These are phyloP conservation scores for Tetramorium parvispinum DNA, from an alignment of 1,140 invertebrate genomes.

Conservation along the genomic window DNA sequence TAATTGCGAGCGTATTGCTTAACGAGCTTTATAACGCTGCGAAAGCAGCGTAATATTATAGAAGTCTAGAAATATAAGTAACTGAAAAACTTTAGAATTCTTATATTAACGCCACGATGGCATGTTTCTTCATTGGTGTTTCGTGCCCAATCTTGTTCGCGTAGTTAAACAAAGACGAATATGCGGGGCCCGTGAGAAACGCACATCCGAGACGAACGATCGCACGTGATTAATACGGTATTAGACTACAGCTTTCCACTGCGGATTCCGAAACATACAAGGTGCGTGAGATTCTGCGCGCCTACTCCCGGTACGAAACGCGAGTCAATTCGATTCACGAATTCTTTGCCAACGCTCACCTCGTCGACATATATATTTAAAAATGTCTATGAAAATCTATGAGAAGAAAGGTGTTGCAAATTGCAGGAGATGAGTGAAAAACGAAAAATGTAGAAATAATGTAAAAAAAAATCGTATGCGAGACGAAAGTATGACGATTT, in stretches of 20 bases:
- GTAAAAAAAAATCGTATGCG: background rate
- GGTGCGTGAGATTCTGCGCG: constrained; percentile 69
- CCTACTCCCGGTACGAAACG: constrained; percentile 85
- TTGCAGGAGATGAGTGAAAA: background rate
- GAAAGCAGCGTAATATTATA: background rate
- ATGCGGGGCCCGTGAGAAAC: constrained; percentile 1
- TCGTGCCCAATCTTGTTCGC: constrained; percentile 21
- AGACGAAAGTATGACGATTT: constrained; percentile 50
- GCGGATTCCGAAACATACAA: constrained; percentile 81
- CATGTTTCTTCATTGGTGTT: constrained; percentile 4
- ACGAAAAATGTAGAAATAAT: background rate
- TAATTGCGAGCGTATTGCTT: background rate
- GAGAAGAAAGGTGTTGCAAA: background rate
- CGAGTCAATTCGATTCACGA: constrained; percentile 84
- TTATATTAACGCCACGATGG: constrained; percentile 5
- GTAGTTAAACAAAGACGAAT: background rate
- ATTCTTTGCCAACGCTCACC: constrained; percentile 66
- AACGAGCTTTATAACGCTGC: background rate
- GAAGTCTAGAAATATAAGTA: background rate
- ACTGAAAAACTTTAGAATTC: background rate
- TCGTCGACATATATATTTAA: constrained; percentile 28
- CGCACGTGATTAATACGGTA: background rate
- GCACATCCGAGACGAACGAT: constrained; percentile 15
- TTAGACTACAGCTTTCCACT: constrained; percentile 70
- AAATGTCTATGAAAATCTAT: constrained; percentile 1